These are phyloP conservation scores for Xiphias gladius DNA, from an alignment of 2,113 vertebrate species.

Conservation along the genomic window DNA sequence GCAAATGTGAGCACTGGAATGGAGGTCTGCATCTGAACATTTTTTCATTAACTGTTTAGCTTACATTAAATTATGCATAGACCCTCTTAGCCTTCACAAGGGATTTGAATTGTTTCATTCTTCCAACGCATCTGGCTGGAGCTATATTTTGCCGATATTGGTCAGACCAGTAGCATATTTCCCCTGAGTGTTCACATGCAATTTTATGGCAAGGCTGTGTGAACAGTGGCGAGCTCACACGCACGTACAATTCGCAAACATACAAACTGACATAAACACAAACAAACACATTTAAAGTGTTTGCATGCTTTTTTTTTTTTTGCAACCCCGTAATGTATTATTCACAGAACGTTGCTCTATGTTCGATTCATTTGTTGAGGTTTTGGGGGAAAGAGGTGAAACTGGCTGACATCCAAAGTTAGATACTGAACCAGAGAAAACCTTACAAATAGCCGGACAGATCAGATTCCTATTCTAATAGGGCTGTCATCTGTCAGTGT, in stretches of 20 bases:
- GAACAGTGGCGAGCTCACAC: conserved; percentile 35
- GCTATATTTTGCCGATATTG: conserved; percentile 75
- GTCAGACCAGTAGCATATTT: conserved; percentile 81
- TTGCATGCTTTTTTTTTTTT: conserved; percentile 28
- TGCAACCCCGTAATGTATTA: conserved; percentile 65
- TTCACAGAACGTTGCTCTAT: conserved; percentile 58
- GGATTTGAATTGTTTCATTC: conserved; percentile 71
- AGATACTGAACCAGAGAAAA: conserved; percentile 26
- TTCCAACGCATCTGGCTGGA: conserved; percentile 42
- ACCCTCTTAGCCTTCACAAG: conserved; percentile 43
- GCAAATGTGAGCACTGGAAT: conserved; percentile 5
- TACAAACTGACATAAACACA: conserved; percentile 17
- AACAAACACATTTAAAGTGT: conserved; percentile 52
- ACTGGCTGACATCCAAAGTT: conserved; percentile 41
- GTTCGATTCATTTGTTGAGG: conserved; percentile 64
- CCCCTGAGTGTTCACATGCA: conserved; percentile 83
- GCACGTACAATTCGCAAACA: conserved; percentile 23
- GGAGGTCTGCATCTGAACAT: conserved; percentile 22
- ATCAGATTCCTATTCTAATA: conserved; percentile 28
- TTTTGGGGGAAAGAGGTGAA: conserved; percentile 25
- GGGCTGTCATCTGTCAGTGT: conserved; percentile 49
- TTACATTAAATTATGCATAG: conserved; percentile 48
- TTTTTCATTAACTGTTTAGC: conserved; percentile 41
- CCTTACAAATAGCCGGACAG: conserved; percentile 20
- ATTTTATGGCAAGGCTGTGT: conserved; percentile 74